These are phyloP conservation scores for Microctonus brassicae DNA, from an alignment of 2,888 invertebrate genomes.

Conservation along the genomic window DNA sequence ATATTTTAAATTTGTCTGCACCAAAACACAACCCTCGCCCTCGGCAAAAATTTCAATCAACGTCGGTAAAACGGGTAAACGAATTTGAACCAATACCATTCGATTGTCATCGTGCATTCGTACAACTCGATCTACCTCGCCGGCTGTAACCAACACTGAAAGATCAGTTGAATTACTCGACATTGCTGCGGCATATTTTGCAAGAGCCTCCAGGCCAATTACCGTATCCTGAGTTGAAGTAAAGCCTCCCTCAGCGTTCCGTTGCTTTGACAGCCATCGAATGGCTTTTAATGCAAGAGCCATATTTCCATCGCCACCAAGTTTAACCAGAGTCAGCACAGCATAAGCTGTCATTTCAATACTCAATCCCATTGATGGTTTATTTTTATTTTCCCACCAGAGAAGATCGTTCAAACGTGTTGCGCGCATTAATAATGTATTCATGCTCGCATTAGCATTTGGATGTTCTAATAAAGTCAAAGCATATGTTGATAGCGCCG, in stretches of 20 bases:
- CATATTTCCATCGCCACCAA: conserved; percentile 71
- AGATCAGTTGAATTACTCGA: conserved; percentile 68
- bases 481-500: conserved; percentile 72
- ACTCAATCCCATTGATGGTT: conserved; percentile 73
- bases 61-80: conserved; percentile 69
- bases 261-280: conserved; percentile 80
- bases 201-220: conserved; percentile 74
- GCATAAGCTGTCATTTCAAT: conserved; percentile 81
- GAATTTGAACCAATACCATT: conserved; percentile 70
- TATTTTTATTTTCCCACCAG: conserved; percentile 72
- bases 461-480: conserved; percentile 70
- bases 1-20: conserved; percentile 72
- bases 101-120: conserved; percentile 70
- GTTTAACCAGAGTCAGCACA: conserved; percentile 73
- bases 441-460: conserved; percentile 68
- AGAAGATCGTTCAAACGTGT: conserved; percentile 68
- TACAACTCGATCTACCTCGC: conserved; percentile 68
- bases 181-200: conserved; percentile 72
- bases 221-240: conserved; percentile 81
- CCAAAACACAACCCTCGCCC: conserved; percentile 73
- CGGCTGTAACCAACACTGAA: conserved; percentile 69
- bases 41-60: conserved; percentile 69
- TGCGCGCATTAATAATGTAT: conserved; percentile 67
- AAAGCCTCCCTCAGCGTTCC: conserved; percentile 80
- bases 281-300: conserved; percentile 75